Evolutionary conservation across 2,888 invertebrate species (phyloP).

Genomic region (Lithophane leautieri): DNA sequence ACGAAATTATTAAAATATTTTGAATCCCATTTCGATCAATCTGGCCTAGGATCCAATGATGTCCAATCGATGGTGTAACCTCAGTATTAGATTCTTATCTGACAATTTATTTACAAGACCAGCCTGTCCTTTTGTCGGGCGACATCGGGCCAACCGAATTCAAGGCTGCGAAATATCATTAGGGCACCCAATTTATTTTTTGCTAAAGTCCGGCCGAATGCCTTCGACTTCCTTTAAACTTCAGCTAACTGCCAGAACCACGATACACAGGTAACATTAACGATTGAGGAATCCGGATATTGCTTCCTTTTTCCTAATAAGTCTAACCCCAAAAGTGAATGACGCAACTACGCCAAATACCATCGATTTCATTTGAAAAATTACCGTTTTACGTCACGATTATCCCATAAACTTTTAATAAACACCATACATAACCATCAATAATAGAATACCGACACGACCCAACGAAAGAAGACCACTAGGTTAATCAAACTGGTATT

Average conservation of each 20-base stretch:
- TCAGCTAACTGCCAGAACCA: not conserved
- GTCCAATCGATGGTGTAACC: not conserved
- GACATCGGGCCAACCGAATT: conserved; percentile 20
- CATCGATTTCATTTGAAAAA: not conserved
- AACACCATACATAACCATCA: conserved; percentile 18
- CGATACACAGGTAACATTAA: not conserved
- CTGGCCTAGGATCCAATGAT: too few relatives aligned
- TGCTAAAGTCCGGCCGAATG: not conserved
- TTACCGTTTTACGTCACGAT: conserved; percentile 11
- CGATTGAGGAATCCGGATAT: not conserved
- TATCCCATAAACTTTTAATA: conserved; percentile 15
- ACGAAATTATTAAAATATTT: not conserved
- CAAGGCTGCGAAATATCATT: conserved; percentile 33
- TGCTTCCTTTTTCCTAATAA: not conserved
- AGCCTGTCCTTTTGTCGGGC: conserved; percentile 1
- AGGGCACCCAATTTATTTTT: conserved; percentile 32
- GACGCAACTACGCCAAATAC: not conserved
- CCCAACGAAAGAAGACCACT: conserved; percentile 38
- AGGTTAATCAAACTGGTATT: conserved; percentile 65
- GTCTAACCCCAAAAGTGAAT: not conserved
- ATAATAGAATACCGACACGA: conserved; percentile 12
- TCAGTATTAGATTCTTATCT: not conserved
- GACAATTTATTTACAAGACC: conserved; percentile 30
- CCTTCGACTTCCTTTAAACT: too few relatives aligned
- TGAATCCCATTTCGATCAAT: conserved; percentile 2